phyloP scores from a whole-genome alignment of 2,797 vertebrate genomes.

The Xenopus petersii region DNA sequence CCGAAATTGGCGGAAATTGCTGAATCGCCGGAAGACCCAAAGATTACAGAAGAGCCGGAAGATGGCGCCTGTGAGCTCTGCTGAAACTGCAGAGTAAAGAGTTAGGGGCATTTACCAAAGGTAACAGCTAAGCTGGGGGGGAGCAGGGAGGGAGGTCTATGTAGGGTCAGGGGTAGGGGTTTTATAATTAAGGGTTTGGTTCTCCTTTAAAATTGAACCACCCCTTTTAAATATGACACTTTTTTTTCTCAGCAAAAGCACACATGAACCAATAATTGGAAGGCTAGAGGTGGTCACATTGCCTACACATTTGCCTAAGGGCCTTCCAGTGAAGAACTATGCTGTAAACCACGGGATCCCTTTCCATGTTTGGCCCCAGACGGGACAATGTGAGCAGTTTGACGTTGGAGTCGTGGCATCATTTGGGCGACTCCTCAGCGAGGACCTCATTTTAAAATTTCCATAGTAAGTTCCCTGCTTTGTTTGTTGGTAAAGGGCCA shows the following conservation, averaged over 20 bases:
- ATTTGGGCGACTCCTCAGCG: conserved; percentile 82
- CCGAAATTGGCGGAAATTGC: no score
- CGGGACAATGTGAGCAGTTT: conserved; percentile 66
- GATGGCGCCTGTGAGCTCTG: no score
- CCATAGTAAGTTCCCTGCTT: conserved; percentile 74
- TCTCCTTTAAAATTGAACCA: no score
- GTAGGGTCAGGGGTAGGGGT: no score
- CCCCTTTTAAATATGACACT: no score
- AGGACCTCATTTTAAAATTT: conserved; percentile 83
- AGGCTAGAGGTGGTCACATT: conserved; percentile 85
- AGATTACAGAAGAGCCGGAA: no score
- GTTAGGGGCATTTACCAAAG: no score
- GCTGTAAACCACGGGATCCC: conserved; percentile 72
- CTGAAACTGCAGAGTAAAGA: no score
- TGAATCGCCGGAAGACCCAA: no score
- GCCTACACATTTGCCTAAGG: conserved; percentile 50
- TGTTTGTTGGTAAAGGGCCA: neutral
- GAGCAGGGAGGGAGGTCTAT: no score
- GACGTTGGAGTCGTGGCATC: conserved; percentile 92
- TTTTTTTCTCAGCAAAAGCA: neutral
- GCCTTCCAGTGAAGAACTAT: conserved; percentile 76
- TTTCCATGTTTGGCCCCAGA: conserved; percentile 77
- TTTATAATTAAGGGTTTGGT: no score
- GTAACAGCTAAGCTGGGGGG: no score
- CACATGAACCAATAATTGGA: conserved; percentile 61